Evolutionary conservation across 1,140 invertebrate species (phyloP).

Genomic region (Tribolium madens): DNA sequence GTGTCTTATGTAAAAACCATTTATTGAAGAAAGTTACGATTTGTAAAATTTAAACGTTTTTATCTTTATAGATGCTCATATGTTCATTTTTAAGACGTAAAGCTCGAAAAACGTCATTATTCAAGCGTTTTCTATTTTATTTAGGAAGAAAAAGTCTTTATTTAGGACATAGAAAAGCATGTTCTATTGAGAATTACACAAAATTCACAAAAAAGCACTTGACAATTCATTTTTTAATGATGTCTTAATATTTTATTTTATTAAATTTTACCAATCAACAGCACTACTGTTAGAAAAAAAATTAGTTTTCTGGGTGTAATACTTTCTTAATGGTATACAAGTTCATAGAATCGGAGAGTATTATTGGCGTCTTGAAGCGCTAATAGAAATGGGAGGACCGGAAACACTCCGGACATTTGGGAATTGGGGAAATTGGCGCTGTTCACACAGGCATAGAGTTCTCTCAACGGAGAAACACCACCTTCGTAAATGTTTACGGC

Average conservation of each 20-base stretch:
- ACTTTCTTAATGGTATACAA: constrained; percentile 13
- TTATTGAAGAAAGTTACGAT: background rate
- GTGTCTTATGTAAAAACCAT: background rate
- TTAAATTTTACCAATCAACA: too few relatives aligned
- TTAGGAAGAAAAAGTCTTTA: background rate
- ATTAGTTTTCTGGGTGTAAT: background rate
- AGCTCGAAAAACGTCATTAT: background rate
- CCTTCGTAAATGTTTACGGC: constrained; percentile 43
- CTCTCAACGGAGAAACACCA: constrained; percentile 31
- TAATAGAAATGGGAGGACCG: constrained; percentile 39
- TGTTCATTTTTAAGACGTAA: background rate
- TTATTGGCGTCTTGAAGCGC: constrained; percentile 26
- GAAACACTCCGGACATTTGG: constrained; percentile 39
- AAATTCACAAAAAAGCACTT: too few relatives aligned
- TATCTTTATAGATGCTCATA: background rate
- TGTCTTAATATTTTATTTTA: too few relatives aligned
- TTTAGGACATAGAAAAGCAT: too few relatives aligned
- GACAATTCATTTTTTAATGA: too few relatives aligned
- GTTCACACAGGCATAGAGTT: constrained; percentile 45
- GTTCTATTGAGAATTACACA: too few relatives aligned
- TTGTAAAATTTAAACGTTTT: background rate
- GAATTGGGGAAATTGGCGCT: constrained; percentile 44
- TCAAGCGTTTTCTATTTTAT: background rate
- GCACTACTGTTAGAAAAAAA: background rate
- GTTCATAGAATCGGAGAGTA: constrained; percentile 2